phyloP scores from a whole-genome alignment of 2,888 invertebrate genomes.

The Glaucopsyche alexis region DNA sequence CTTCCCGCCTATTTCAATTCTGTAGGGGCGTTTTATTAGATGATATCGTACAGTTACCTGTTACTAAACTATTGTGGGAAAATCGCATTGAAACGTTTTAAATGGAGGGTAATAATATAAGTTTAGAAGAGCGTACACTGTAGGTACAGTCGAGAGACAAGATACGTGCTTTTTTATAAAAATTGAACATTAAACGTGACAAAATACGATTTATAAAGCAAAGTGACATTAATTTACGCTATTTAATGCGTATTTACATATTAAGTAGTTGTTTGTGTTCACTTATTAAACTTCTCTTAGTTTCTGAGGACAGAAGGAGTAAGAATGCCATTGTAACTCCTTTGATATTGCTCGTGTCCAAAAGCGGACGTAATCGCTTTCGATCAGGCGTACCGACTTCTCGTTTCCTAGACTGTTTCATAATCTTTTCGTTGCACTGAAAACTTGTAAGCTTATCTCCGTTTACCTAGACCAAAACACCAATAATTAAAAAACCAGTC shows the following conservation, averaged over 20 bases:
- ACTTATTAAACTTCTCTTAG: too few species aligned
- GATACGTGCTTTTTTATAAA: neutral
- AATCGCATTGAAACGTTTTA: neutral
- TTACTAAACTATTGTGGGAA: constrained; percentile 16
- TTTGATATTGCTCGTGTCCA: too few species aligned
- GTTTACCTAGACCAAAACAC: neutral
- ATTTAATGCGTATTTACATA: too few species aligned
- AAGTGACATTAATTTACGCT: too few species aligned
- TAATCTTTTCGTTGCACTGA: too few species aligned
- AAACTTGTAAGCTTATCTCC: neutral
- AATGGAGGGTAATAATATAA: neutral
- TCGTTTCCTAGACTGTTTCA: too few species aligned
- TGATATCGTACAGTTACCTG: constrained; percentile 26
- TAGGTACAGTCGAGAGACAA: neutral
- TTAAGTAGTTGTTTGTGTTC: too few species aligned
- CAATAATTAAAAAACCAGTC: neutral
- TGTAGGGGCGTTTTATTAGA: constrained; percentile 19
- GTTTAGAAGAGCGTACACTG: neutral
- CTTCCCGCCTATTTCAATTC: constrained; percentile 39
- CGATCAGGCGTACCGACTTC: too few species aligned
- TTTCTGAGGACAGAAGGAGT: too few species aligned
- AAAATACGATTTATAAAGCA: too few species aligned
- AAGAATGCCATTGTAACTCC: too few species aligned
- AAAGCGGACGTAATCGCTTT: too few species aligned
- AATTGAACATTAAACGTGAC: neutral